Evolutionary conservation across 2,797 vertebrate species (phyloP).

Genomic region (Fringilla coelebs): DNA sequence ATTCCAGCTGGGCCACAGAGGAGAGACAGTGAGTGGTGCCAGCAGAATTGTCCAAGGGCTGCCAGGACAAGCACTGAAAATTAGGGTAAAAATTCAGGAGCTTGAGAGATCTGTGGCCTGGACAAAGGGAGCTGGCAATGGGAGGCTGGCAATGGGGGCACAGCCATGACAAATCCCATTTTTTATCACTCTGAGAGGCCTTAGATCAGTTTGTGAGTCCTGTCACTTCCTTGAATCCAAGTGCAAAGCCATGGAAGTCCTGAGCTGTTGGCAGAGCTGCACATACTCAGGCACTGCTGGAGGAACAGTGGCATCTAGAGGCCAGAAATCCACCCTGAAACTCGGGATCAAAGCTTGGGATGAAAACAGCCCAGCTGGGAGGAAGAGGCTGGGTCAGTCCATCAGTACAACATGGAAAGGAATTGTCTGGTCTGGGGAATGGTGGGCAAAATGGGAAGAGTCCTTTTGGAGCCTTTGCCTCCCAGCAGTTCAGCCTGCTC

Average conservation of each 20-base stretch:
- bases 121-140: neutral
- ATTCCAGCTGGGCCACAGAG: neutral
- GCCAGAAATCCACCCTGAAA: neutral
- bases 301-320: slow-evolving; percentile 34
- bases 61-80: neutral
- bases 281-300: neutral
- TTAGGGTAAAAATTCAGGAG: neutral
- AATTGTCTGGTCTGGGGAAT: neutral
- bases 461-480: neutral
- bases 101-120: neutral
- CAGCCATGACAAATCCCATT: neutral
- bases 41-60: neutral
- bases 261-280: neutral
- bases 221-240: neutral
- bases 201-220: neutral
- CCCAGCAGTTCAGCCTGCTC: neutral
- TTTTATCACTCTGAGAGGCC: neutral
- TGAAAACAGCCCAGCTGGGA: neutral
- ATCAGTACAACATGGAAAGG: rapidly evolving
- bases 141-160: neutral
- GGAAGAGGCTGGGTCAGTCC: neutral
- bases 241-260: neutral
- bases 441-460: neutral
- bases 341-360: neutral
- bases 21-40: neutral